phyloP scores from a whole-genome alignment of 2,888 invertebrate genomes.

The Xanthostigma xanthostigma region DNA sequence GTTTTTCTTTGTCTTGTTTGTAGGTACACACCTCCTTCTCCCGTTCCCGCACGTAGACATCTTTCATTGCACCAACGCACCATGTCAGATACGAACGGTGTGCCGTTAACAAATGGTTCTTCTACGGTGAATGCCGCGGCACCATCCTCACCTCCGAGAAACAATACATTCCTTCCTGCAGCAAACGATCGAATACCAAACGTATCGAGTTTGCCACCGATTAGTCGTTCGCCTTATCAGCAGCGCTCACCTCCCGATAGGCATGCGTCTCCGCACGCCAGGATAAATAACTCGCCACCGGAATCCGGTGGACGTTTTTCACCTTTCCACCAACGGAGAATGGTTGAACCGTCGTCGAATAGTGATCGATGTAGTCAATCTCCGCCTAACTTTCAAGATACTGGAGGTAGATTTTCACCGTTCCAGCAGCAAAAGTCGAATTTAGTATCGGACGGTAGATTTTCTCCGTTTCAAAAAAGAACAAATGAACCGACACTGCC shows the following conservation, averaged over 20 bases:
- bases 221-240: background rate
- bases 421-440: background rate
- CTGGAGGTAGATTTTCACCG: conserved; percentile 4
- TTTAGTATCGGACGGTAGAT: conserved; percentile 11
- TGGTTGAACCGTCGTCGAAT: background rate
- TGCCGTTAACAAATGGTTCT: background rate
- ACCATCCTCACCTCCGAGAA: conserved; percentile 7
- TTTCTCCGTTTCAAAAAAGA: conserved; percentile 20
- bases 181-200: conserved; percentile 5
- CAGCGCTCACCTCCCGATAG: conserved; percentile 1
- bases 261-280: background rate
- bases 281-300: conserved; percentile 8
- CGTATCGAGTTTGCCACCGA: conserved; percentile 2
- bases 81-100: background rate
- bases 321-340: conserved; percentile 4
- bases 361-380: conserved; percentile 3
- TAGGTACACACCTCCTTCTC: conserved; percentile 1
- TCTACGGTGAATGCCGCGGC: conserved; percentile 8
- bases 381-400: conserved; percentile 4
- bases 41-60: background rate
- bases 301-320: conserved; percentile 13
- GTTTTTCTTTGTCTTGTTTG: conserved; percentile 1
- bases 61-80: background rate
- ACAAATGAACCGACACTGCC: conserved; percentile 7
- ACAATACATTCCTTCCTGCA: conserved; percentile 5